Evolutionary conservation across 1,140 invertebrate genomes (phyloP).

Genomic region (Neoseiulus cucumeris): DNA sequence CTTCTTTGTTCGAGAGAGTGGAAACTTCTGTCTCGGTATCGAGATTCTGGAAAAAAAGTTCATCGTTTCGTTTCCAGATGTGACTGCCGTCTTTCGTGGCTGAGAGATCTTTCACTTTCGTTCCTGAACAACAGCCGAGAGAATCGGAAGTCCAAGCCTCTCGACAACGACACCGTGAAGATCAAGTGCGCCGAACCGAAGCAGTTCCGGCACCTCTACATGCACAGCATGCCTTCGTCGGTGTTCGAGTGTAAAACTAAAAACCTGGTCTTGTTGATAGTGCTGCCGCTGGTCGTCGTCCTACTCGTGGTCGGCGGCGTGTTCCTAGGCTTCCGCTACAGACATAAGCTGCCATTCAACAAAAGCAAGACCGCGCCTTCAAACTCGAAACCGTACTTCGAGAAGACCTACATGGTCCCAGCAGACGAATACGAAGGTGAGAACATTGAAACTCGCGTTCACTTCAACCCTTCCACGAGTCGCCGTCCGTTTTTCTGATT

Average conservation of each 20-base stretch:
- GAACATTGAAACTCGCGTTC: not conserved
- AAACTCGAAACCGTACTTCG: not conserved
- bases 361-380: not conserved
- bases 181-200: constrained; percentile 4
- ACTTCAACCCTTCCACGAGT: not conserved
- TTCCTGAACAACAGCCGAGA: not conserved
- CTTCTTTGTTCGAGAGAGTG: no score
- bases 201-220: not conserved
- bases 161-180: not conserved
- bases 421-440: not conserved
- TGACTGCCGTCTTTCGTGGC: not conserved
- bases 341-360: constrained; percentile 3
- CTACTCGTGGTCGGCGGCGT: not conserved
- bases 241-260: not conserved
- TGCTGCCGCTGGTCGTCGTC: not conserved
- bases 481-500: no score
- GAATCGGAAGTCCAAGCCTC: not conserved
- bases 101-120: not conserved
- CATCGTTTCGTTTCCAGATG: not conserved
- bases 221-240: not conserved
- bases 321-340: not conserved
- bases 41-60: no score
- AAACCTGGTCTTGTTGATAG: not conserved
- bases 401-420: constrained; percentile 7
- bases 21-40: no score